phyloP scores from a whole-genome alignment of 2,888 invertebrate genomes.

The Ashinkailepas kermadecensis region DNA sequence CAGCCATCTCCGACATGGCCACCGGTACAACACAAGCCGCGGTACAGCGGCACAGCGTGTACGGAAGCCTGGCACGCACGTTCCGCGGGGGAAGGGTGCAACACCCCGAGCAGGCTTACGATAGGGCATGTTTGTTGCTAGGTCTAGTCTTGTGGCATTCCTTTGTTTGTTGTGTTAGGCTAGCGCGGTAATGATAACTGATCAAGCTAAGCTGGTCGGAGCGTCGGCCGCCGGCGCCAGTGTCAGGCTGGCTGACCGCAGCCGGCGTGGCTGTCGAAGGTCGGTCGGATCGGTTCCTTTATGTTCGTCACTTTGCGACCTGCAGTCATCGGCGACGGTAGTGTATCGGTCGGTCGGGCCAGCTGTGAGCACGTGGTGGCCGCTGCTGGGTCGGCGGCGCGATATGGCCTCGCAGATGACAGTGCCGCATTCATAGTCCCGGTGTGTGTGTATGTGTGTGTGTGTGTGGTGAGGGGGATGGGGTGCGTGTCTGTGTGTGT shows the following conservation, averaged over 20 bases:
- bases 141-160: conserved; percentile 21
- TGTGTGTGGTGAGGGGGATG: not conserved
- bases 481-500: no score
- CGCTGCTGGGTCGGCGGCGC: not conserved
- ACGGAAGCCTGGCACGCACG: not conserved
- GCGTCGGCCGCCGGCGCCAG: no score
- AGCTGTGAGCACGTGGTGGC: not conserved
- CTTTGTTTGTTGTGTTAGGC: conserved; percentile 17
- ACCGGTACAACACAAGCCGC: no score
- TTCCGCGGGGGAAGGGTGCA: not conserved
- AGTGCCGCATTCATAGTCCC: not conserved
- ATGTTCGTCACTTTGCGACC: not conserved
- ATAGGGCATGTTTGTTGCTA: conserved; percentile 20
- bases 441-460: not conserved
- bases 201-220: no score
- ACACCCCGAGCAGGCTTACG: not conserved
- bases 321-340: not conserved
- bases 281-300: not conserved
- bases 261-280: no score
- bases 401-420: not conserved
- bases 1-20: no score
- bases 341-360: not conserved
- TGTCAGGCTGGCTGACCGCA: no score
- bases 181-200: not conserved
- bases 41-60: no score